These are phyloP conservation scores for Coendou prehensilis DNA, from an alignment of 2,797 vertebrate genomes.

Conservation along the genomic window DNA sequence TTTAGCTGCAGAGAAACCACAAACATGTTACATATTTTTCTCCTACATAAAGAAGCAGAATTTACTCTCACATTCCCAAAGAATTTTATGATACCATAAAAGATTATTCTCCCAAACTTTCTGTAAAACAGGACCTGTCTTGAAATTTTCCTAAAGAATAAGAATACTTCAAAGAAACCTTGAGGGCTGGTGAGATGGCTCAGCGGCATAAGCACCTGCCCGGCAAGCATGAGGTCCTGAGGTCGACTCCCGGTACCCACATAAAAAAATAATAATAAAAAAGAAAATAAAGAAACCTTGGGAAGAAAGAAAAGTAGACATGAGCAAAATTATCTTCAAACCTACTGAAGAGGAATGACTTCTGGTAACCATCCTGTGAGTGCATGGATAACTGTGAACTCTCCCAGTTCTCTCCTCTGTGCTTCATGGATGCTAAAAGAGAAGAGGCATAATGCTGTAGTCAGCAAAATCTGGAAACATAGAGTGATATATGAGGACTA, in stretches of 20 bases:
- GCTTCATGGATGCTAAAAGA: constrained; percentile 88
- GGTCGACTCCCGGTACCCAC: too few species aligned
- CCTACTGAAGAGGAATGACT: constrained; percentile 93
- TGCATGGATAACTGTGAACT: constrained; percentile 93
- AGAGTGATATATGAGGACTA: neutral
- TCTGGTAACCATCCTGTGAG: constrained; percentile 97
- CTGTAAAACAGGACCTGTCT: neutral
- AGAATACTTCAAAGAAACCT: constrained; percentile 47
- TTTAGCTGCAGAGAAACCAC: neutral
- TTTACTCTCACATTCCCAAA: neutral
- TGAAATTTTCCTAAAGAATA: neutral
- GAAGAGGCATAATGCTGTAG: neutral
- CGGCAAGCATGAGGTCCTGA: too few species aligned
- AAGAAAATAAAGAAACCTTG: constrained; percentile 24
- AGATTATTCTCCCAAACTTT: neutral
- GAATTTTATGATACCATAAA: constrained; percentile 20
- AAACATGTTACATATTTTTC: neutral
- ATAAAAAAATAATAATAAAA: too few species aligned
- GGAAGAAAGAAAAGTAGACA: constrained; percentile 37
- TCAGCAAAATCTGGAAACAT: constrained; percentile 24
- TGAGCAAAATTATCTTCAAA: constrained; percentile 67
- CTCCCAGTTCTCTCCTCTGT: constrained; percentile 91
- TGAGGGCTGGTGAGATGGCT: neutral
- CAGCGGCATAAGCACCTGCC: too few species aligned
- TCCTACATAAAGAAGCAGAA: neutral